Percentiles rank a stretch among this genome's conserved stretches.
phyloP scores from a whole-genome alignment of 2,797 vertebrate genomes.

The Oophaga sylvatica region DNA sequence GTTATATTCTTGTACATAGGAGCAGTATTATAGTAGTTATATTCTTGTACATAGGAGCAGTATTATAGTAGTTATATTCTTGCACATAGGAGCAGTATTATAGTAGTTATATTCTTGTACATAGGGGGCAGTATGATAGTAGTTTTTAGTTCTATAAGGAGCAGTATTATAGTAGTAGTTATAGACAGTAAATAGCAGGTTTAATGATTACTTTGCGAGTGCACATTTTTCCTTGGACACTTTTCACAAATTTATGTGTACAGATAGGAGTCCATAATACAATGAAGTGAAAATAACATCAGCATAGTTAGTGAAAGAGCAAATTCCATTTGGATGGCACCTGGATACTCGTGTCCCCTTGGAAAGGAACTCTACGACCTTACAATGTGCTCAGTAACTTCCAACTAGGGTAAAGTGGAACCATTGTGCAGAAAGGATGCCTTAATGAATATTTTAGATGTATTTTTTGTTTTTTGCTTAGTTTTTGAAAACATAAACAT shows the following conservation, averaged over 20 bases:
- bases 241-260: neutral
- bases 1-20: too few relatives aligned
- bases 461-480: too few relatives aligned
- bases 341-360: neutral
- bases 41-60: too few relatives aligned
- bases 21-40: too few relatives aligned
- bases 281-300: neutral
- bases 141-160: neutral
- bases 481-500: neutral
- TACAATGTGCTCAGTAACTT: neutral
- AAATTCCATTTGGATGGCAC: constrained; percentile 45
- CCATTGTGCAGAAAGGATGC: neutral
- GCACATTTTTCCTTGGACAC: neutral
- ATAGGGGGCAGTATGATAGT: neutral
- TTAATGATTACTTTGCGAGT: neutral
- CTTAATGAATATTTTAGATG: neutral
- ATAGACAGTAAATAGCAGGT: neutral
- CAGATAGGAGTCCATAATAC: neutral
- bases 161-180: constrained; percentile 1
- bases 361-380: constrained; percentile 33
- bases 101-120: constrained; percentile 8
- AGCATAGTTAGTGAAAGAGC: neutral
- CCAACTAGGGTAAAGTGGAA: constrained; percentile 43
- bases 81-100: too few relatives aligned
- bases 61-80: too few relatives aligned